Base-by-base conservation (phyloP, 2,797 vertebrate genomes). In the Dendrocincla tyrannina region DNA sequence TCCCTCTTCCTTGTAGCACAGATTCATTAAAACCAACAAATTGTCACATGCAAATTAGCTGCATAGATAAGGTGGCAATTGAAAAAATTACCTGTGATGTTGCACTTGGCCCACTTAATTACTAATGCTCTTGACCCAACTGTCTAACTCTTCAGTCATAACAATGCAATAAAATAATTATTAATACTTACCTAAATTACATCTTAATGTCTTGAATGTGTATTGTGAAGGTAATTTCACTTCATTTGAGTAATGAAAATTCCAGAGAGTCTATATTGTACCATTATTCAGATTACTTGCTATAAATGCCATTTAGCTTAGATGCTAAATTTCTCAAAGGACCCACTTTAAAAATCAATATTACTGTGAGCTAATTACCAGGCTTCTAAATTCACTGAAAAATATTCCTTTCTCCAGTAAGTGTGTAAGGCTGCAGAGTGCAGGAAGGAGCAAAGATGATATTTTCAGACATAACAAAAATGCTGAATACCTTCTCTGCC, bases 131-230 rank as follows among this genome's bases (percentile, higher is more conserved):
- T 93, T 93, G 94, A 92, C 82, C 83, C 77, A 92, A 93, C 69
- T 59, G 37, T 66, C 94, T 95, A 84, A 47, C 72, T 88, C 82
- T 95, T 86, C 76, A 96, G 70, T 94, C 89, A 93, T 78, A 96
- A 94, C 70, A 92, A 88, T 91, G 90, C 85, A 89, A 92, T 86
- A 94, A 88, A 91, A 88, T 91, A 95, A 92, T 94, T 95, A 95
- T 93, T 94, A 95, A 95, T 90, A 90, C 85, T 78, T 91, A 75
- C 69, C 83, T 91, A 96, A 96, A 97, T 96, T 95, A 94, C 80
- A 91, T 93, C 85, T 76, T 96, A 96, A 95, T 79, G n/a, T 77
- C 89, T 88, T 91, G 46, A 91, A 95, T 70, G 46, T 82, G 95
- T 91, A 95, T 77, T 79, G n/a, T 76, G 56, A 96, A 88, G 85